Conservation (phyloP, 2,113 vertebrate species). For the Pungitius pungitius region DNA sequence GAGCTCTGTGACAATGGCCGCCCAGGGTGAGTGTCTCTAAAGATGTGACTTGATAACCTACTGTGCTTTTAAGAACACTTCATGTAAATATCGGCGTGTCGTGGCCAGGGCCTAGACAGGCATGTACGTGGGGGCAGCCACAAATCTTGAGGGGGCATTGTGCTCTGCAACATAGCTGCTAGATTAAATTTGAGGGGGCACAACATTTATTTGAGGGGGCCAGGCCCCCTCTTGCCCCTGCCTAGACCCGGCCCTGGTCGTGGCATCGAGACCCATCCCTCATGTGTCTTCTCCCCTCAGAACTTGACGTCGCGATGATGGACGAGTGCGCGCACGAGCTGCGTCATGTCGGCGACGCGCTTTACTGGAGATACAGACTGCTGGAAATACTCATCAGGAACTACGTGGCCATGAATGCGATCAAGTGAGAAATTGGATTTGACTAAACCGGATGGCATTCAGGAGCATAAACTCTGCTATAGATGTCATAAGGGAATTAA, state of each 20-base stretch:
- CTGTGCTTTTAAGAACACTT: background rate
- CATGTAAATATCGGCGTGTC: background rate
- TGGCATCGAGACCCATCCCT: background rate
- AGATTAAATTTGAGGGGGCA: no score
- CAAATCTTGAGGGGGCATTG: no score
- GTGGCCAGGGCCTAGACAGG: no score
- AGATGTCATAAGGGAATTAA: no score
- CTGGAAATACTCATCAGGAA: constrained; percentile 67
- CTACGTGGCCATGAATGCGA: constrained; percentile 48
- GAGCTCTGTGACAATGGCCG: constrained; percentile 31
- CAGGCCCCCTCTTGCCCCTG: no score
- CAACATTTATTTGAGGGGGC: no score
- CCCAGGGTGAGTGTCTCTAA: constrained; percentile 50
- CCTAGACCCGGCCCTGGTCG: no score
- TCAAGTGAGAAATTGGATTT: constrained; percentile 48
- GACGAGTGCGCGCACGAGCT: constrained; percentile 59
- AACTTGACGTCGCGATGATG: background rate
- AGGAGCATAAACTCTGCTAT: no score
- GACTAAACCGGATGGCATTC: background rate
- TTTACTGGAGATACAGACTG: constrained; percentile 72
- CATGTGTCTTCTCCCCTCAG: constrained; percentile 20
- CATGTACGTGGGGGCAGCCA: no score
- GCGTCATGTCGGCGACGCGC: constrained; percentile 63
- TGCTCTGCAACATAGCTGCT: no score
- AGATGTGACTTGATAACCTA: background rate